phyloP scores from a whole-genome alignment of 2,888 invertebrate genomes.

The Sarcophaga variegata region DNA sequence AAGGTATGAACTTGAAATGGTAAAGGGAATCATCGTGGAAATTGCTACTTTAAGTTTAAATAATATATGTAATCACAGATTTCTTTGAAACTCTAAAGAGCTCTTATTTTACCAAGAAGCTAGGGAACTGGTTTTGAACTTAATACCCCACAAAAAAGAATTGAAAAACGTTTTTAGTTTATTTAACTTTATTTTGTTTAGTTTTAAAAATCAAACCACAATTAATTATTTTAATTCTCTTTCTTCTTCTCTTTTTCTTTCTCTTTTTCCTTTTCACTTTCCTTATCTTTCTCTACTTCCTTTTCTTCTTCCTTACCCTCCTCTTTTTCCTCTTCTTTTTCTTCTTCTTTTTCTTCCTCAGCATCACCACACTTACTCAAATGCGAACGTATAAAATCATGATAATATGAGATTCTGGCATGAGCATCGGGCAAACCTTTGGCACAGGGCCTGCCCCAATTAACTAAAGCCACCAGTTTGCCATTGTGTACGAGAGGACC shows the following conservation, averaged over 20 bases:
- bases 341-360: constrained; percentile 12
- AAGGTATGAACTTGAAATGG: no score
- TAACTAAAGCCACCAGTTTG: constrained; percentile 78
- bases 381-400: constrained; percentile 79
- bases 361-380: constrained; percentile 69
- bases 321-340: not conserved
- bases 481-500: constrained; percentile 79
- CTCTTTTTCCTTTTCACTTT: not conserved
- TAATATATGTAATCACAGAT: no score
- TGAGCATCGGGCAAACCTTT: constrained; percentile 79
- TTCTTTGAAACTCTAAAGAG: no score
- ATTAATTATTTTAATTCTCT: not conserved
- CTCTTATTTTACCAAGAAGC: no score
- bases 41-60: no score
- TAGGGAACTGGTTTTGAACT: no score
- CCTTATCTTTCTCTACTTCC: not conserved
- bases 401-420: constrained; percentile 79
- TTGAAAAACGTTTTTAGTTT: no score
- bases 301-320: not conserved
- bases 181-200: no score
- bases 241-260: not conserved
- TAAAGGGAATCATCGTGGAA: no score
- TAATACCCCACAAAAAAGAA: no score
- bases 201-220: no score
- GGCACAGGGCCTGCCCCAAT: constrained; percentile 81